Percentiles rank a stretch among this genome's conserved stretches.
These are phyloP conservation scores for Geotrypetes seraphini DNA, from an alignment of 2,797 vertebrate species.

Conservation along the genomic window DNA sequence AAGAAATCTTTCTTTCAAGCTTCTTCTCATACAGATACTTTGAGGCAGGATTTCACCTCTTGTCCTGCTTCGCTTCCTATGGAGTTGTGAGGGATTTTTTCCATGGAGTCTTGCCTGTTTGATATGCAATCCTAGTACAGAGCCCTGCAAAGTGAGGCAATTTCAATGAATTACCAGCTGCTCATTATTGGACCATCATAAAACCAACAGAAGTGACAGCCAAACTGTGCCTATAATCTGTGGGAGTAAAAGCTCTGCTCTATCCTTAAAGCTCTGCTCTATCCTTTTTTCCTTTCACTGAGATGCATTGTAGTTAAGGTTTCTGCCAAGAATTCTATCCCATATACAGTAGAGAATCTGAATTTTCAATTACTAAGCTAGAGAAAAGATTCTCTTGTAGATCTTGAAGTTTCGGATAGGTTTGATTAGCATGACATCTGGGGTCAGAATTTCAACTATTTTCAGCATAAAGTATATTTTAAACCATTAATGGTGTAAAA, in stretches of 20 bases:
- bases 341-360: too few relatives aligned
- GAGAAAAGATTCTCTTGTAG: too few relatives aligned
- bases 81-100: accelerated
- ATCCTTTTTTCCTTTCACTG: neutral
- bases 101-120: neutral
- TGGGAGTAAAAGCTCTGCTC: neutral
- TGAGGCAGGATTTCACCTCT: neutral
- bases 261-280: neutral
- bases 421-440: too few relatives aligned
- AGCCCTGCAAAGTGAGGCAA: neutral
- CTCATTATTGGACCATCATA: neutral
- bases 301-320: too few relatives aligned
- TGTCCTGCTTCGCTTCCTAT: neutral
- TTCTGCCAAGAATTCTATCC: too few relatives aligned
- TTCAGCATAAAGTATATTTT: too few relatives aligned
- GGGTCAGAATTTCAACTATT: too few relatives aligned
- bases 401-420: too few relatives aligned
- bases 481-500: too few relatives aligned
- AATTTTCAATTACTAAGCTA: too few relatives aligned
- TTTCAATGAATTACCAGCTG: neutral
- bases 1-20: neutral
- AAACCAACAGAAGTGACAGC: neutral
- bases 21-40: accelerated
- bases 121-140: neutral
- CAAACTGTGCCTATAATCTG: neutral